A percentile compares a stretch with the other conserved stretches of the same genome.
These are phyloP conservation scores for Suillia variegata DNA, from an alignment of 2,888 invertebrate species.

Conservation along the genomic window DNA sequence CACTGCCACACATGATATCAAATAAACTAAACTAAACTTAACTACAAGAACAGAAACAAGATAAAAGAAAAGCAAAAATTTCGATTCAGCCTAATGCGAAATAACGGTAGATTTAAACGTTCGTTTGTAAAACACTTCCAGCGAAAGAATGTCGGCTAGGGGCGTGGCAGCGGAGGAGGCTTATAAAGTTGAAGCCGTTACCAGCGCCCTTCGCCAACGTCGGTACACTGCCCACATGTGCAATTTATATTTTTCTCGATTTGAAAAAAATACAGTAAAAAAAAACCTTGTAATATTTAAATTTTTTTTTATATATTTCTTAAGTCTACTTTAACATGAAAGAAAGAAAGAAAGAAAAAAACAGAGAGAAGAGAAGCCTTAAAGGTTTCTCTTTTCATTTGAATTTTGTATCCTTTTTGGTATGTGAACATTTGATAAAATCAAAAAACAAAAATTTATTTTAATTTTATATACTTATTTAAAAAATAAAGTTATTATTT, in stretches of 20 bases:
- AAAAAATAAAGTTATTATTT: conserved; percentile 52
- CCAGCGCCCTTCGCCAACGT: too few species aligned
- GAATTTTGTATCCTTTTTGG: conserved; percentile 8
- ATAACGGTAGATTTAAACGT: too few species aligned
- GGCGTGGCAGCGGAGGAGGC: too few species aligned
- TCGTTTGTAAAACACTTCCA: too few species aligned
- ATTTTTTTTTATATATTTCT: too few species aligned
- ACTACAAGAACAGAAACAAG: not conserved
- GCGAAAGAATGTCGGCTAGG: too few species aligned
- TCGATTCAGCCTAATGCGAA: too few species aligned
- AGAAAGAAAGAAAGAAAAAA: not conserved
- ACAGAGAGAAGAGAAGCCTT: not conserved
- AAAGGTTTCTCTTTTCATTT: not conserved
- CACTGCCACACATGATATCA: conserved; percentile 14
- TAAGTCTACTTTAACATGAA: too few species aligned
- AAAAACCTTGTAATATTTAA: not conserved
- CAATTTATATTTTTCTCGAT: not conserved
- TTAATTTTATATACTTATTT: conserved; percentile 46
- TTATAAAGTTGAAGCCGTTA: too few species aligned
- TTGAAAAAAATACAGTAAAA: too few species aligned
- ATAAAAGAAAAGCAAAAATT: too few species aligned
- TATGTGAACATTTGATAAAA: conserved; percentile 13
- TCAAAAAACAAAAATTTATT: conserved; percentile 41
- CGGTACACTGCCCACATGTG: too few species aligned
- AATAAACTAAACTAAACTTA: not conserved